Conservation (phyloP, 2,888 invertebrate species). For the Megamerina dolium region DNA sequence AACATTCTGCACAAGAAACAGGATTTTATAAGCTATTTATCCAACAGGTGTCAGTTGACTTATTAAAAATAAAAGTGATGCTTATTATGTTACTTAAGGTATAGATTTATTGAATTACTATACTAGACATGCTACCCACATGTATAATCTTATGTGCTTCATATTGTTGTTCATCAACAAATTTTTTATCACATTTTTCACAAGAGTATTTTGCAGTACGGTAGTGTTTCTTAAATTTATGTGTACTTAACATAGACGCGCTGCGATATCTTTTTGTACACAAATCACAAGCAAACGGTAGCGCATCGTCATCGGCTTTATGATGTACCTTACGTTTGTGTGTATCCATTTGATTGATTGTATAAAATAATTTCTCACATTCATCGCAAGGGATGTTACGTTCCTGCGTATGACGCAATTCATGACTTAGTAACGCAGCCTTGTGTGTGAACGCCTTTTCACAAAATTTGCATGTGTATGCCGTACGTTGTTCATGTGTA, state of each 20-base stretch:
- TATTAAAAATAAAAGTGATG: too few species aligned
- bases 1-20: too few species aligned
- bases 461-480: constrained; percentile 25
- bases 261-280: constrained; percentile 28
- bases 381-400: constrained; percentile 22
- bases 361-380: constrained; percentile 29
- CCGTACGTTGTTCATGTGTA: constrained; percentile 24
- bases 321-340: constrained; percentile 28
- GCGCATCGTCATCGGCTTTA: constrained; percentile 8
- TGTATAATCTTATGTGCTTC: constrained; percentile 25
- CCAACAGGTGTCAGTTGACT: too few species aligned
- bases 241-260: constrained; percentile 31
- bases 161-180: constrained; percentile 21
- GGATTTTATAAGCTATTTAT: too few species aligned
- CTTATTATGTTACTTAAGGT: too few species aligned
- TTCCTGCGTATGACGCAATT: constrained; percentile 28
- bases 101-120: too few species aligned
- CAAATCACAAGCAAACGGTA: constrained; percentile 28
- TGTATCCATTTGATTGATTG: constrained; percentile 30
- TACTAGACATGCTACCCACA: too few species aligned
- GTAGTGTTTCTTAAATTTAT: constrained; percentile 29
- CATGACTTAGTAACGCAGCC: constrained; percentile 29
- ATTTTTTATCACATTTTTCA: constrained; percentile 27
- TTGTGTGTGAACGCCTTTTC: constrained; percentile 26
- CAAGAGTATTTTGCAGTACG: constrained; percentile 24